Conservation (phyloP, 1,140 invertebrate genomes). For the Drosophila oshimai region DNA sequence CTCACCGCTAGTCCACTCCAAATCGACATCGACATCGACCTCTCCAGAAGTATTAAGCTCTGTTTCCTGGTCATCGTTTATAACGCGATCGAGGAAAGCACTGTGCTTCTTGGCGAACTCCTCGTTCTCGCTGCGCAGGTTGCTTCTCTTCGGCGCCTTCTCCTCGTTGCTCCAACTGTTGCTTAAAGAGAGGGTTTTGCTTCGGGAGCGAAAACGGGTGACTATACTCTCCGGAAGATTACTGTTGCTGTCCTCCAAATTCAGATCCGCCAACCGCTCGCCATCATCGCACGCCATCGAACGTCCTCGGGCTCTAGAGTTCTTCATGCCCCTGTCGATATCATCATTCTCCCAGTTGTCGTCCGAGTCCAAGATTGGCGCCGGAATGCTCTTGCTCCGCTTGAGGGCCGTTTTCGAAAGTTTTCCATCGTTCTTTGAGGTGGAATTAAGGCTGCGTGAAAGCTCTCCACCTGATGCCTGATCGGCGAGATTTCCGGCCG, state of each 20-base stretch:
- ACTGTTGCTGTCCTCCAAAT: constrained; percentile 33
- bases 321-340: not conserved
- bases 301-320: constrained; percentile 11
- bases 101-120: constrained; percentile 85
- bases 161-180: constrained; percentile 46
- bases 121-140: constrained; percentile 85
- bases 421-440: not conserved
- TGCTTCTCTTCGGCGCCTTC: constrained; percentile 29
- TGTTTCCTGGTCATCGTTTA: constrained; percentile 36
- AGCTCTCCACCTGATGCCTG: not conserved
- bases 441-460: constrained; percentile 21
- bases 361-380: constrained; percentile 34
- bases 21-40: constrained; percentile 9
- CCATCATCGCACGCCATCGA: constrained; percentile 26
- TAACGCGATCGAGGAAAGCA: constrained; percentile 83
- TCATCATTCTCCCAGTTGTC: constrained; percentile 31
- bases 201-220: constrained; percentile 27
- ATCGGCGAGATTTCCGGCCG: not conserved
- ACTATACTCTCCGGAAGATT: not conserved
- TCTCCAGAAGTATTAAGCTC: not conserved
- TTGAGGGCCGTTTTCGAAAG: constrained; percentile 7
- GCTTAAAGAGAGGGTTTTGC: constrained; percentile 51
- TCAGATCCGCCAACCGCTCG: constrained; percentile 1
- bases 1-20: constrained; percentile 10
- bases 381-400: constrained; percentile 57